These are phyloP conservation scores for Branchinecta sandiegonensis DNA, from an alignment of 2,888 invertebrate genomes.

Conservation along the genomic window DNA sequence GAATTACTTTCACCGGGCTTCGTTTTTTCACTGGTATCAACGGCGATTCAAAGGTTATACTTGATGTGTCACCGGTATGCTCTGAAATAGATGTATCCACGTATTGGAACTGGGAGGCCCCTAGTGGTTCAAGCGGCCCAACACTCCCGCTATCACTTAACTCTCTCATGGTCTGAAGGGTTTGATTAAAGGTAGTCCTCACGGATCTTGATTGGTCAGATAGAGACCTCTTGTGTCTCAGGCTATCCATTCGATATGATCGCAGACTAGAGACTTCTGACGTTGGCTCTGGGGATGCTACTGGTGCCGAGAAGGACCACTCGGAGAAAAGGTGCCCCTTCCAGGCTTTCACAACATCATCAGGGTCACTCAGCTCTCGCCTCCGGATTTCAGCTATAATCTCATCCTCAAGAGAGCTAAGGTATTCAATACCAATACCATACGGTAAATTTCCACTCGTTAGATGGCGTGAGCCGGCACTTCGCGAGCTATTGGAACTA, in stretches of 20 bases:
- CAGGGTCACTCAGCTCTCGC: background rate
- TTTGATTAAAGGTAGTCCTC: background rate
- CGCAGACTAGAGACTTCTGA: constrained; percentile 9
- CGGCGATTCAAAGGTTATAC: constrained; percentile 1
- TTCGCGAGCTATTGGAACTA: background rate
- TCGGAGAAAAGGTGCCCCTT: background rate
- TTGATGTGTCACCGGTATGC: background rate
- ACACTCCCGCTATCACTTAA: background rate
- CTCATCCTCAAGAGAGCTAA: constrained; percentile 3
- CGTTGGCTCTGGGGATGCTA: background rate
- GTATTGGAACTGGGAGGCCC: background rate
- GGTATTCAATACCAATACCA: constrained; percentile 9
- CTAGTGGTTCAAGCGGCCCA: background rate
- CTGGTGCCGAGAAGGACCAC: background rate
- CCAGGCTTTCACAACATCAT: background rate
- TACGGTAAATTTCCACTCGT: background rate
- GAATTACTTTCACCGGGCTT: background rate
- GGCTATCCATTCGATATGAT: background rate
- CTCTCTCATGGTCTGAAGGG: background rate
- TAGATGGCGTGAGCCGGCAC: background rate
- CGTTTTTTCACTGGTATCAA: constrained; percentile 9
- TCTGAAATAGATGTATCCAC: background rate
- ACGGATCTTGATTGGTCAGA: background rate
- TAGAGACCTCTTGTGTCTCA: background rate
- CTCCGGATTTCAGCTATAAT: background rate